A percentile compares a stretch with the other conserved stretches of the same genome.
Conservation (phyloP, 2,797 vertebrate species). For the Pipistrellus kuhlii region DNA sequence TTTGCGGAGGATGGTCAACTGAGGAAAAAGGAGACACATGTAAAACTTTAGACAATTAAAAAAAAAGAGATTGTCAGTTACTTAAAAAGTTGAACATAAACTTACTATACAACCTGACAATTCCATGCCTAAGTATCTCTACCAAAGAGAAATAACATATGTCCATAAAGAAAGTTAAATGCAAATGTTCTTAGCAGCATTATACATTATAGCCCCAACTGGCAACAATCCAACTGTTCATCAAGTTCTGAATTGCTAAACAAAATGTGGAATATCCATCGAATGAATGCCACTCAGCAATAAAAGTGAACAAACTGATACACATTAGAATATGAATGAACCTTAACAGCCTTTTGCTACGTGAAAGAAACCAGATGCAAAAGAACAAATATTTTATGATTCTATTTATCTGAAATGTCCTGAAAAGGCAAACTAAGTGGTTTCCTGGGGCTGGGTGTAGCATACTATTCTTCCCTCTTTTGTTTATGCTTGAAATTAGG, state of each 20-base stretch:
- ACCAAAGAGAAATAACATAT: not conserved
- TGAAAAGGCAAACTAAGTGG: not conserved
- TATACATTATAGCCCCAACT: not conserved
- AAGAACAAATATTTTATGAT: not conserved
- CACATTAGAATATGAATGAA: not conserved
- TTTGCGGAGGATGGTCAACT: no score
- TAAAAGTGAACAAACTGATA: constrained; percentile 15
- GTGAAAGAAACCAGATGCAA: constrained; percentile 26
- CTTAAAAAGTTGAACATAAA: no score
- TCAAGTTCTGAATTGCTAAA: not conserved
- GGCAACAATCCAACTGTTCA: not conserved
- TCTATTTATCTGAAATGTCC: not conserved
- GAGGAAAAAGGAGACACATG: no score
- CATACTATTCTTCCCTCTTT: not conserved
- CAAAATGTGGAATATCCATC: not conserved
- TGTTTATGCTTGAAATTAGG: constrained; percentile 20
- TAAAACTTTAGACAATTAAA: no score
- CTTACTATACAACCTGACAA: not conserved
- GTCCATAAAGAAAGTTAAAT: not conserved
- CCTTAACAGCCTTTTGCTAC: not conserved
- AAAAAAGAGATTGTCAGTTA: no score
- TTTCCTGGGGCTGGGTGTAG: not conserved
- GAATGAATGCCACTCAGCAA: not conserved
- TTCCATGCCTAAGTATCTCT: not conserved
- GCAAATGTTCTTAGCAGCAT: not conserved